Percentiles rank a stretch among this genome's conserved stretches.
Evolutionary conservation across 2,113 vertebrate species (phyloP).

Genomic region (Scortum barcoo): DNA sequence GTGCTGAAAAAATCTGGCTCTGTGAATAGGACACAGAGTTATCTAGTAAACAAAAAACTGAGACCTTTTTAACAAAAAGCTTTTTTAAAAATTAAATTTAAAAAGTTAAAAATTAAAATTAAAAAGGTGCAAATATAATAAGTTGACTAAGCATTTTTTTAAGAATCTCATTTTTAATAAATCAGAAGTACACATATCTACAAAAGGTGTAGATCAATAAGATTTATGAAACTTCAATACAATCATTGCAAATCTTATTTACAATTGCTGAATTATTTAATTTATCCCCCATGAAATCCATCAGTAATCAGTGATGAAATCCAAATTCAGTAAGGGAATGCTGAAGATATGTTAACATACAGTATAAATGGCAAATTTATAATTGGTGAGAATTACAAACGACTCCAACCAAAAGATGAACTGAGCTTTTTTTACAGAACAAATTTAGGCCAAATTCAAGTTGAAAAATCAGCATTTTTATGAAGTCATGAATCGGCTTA

Average conservation of each 20-base stretch:
- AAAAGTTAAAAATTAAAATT: neutral
- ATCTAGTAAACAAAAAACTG: too few relatives aligned
- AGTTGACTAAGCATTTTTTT: slow-evolving; percentile 24
- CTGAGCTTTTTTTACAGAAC: neutral
- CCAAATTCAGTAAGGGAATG: slow-evolving; percentile 51
- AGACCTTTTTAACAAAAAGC: too few relatives aligned
- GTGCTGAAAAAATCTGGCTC: too few relatives aligned
- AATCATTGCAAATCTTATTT: slow-evolving; percentile 86
- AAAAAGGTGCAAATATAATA: neutral
- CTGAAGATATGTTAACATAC: slow-evolving; percentile 57
- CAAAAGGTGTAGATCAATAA: slow-evolving; percentile 84
- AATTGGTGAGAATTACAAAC: slow-evolving; percentile 32
- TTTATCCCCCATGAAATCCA: slow-evolving; percentile 62
- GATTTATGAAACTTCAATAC: slow-evolving; percentile 86
- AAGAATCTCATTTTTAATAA: slow-evolving; percentile 86
- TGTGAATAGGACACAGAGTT: too few relatives aligned
- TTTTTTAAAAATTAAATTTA: neutral
- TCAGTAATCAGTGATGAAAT: slow-evolving; percentile 61
- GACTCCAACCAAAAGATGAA: slow-evolving; percentile 20
- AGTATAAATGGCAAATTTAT: slow-evolving; percentile 36
- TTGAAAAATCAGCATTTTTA: slow-evolving; percentile 18
- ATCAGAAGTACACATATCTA: slow-evolving; percentile 85
- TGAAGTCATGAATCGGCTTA: neutral
- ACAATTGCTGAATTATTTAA: slow-evolving; percentile 82
- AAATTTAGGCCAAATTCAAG: slow-evolving; percentile 14